Evolutionary conservation across 2,888 invertebrate genomes (phyloP).

Genomic region (Platerodrilus igneus): DNA sequence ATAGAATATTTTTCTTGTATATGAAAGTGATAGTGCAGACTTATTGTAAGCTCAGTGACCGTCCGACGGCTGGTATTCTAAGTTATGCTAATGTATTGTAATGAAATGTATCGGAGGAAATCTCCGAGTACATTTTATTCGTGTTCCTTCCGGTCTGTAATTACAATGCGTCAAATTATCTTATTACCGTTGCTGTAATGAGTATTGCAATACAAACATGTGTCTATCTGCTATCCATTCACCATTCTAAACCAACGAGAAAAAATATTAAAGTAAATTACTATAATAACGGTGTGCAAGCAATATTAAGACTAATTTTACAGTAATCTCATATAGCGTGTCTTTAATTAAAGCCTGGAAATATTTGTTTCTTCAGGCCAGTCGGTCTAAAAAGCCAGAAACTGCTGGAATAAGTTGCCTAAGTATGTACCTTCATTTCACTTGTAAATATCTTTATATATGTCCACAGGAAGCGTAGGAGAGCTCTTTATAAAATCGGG

Average conservation of each 20-base stretch:
- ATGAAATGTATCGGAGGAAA: constrained; percentile 51
- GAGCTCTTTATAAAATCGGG: constrained; percentile 38
- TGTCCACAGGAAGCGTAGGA: constrained; percentile 32
- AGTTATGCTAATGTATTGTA: constrained; percentile 48
- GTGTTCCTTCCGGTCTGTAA: constrained; percentile 50
- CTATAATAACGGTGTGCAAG: background rate
- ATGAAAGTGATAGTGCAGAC: constrained; percentile 19
- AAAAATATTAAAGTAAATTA: background rate
- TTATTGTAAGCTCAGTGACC: constrained; percentile 36
- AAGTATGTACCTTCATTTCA: constrained; percentile 45
- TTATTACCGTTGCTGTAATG: constrained; percentile 42
- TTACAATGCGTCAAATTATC: constrained; percentile 48
- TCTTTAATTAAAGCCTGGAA: no score
- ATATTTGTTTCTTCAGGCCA: background rate
- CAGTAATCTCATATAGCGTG: background rate
- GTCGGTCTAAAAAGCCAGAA: no score
- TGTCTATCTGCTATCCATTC: background rate
- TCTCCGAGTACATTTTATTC: constrained; percentile 48
- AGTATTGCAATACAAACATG: constrained; percentile 32
- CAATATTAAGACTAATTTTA: background rate
- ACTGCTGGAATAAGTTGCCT: no score
- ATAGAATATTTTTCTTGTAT: no score
- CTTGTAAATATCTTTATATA: constrained; percentile 45
- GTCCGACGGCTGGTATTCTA: no score
- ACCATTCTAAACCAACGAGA: background rate